Conservation (phyloP, 1,140 invertebrate genomes). For the Drosophila kikkawai region DNA sequence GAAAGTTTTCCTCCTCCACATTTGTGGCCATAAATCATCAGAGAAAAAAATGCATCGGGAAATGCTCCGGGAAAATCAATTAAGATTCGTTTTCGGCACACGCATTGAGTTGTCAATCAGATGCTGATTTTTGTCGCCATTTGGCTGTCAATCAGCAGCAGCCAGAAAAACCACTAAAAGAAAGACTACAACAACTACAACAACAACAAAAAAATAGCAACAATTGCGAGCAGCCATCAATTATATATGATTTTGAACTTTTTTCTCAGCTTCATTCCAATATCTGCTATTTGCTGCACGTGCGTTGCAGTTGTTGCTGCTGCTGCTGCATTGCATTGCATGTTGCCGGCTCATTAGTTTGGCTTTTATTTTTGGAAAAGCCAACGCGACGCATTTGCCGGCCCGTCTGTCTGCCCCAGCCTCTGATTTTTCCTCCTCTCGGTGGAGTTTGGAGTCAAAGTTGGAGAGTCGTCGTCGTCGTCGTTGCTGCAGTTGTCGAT, state of each 20-base stretch:
- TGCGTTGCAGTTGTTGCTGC: constrained; percentile 55
- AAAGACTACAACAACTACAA: not conserved
- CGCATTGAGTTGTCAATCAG: constrained; percentile 81
- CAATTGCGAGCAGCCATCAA: constrained; percentile 77
- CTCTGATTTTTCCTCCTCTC: constrained; percentile 16
- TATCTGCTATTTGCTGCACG: constrained; percentile 63
- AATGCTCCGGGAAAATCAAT: constrained; percentile 67
- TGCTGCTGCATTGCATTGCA: constrained; percentile 72
- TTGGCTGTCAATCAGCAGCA: constrained; percentile 76
- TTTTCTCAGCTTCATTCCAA: constrained; percentile 24
- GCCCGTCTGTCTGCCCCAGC: constrained; percentile 66
- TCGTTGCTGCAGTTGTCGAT: constrained; percentile 75
- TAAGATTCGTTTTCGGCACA: constrained; percentile 66
- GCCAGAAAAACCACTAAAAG: constrained; percentile 15
- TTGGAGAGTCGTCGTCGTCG: constrained; percentile 55
- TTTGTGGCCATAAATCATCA: constrained; percentile 78
- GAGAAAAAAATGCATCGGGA: constrained; percentile 20
- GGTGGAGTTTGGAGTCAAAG: constrained; percentile 35
- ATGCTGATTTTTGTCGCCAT: constrained; percentile 79
- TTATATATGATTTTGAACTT: constrained; percentile 65
- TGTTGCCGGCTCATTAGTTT: constrained; percentile 83
- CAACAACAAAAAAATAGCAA: constrained; percentile 21
- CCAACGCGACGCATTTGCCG: constrained; percentile 81
- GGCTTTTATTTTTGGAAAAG: constrained; percentile 83
- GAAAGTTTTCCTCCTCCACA: constrained; percentile 61